Evolutionary conservation across 2,888 invertebrate species (phyloP).

Genomic region (Furcula furcula): DNA sequence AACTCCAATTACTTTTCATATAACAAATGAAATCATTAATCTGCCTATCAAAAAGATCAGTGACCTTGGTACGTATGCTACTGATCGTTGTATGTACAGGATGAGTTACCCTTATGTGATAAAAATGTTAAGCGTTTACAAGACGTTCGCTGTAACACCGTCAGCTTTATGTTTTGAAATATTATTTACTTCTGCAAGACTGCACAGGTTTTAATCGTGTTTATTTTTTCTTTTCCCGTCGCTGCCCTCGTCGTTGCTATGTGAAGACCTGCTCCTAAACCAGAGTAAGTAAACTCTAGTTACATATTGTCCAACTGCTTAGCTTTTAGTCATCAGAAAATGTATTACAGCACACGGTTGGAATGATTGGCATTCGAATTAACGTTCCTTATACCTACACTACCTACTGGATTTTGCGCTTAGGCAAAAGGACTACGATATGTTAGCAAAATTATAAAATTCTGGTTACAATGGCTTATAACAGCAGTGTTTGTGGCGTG

Average conservation of each 20-base stretch:
- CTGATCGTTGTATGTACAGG: constrained; percentile 44
- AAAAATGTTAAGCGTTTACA: constrained; percentile 24
- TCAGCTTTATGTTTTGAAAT: constrained; percentile 44
- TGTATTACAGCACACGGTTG: constrained; percentile 47
- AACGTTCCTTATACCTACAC: constrained; percentile 32
- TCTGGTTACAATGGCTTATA: constrained; percentile 45
- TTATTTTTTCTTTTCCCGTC: constrained; percentile 59
- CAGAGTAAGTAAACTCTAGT: constrained; percentile 81
- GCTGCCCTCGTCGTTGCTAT: constrained; percentile 61
- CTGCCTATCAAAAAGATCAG: constrained; percentile 42
- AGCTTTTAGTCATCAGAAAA: constrained; percentile 59
- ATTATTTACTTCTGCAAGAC: constrained; percentile 30
- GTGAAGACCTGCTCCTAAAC: constrained; percentile 85
- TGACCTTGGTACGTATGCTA: constrained; percentile 43
- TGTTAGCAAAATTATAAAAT: constrained; percentile 47
- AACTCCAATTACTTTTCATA: constrained; percentile 45
- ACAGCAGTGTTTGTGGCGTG: constrained; percentile 62
- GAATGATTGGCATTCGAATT: constrained; percentile 59
- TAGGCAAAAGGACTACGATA: constrained; percentile 26
- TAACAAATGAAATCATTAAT: constrained; percentile 35
- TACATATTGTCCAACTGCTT: constrained; percentile 49
- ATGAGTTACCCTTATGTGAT: constrained; percentile 27
- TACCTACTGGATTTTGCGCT: constrained; percentile 35
- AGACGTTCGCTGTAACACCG: constrained; percentile 44
- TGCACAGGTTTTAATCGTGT: constrained; percentile 51